Conservation (phyloP, 92 coral and sea anemone species). For the Parazoanthus darwini region DNA sequence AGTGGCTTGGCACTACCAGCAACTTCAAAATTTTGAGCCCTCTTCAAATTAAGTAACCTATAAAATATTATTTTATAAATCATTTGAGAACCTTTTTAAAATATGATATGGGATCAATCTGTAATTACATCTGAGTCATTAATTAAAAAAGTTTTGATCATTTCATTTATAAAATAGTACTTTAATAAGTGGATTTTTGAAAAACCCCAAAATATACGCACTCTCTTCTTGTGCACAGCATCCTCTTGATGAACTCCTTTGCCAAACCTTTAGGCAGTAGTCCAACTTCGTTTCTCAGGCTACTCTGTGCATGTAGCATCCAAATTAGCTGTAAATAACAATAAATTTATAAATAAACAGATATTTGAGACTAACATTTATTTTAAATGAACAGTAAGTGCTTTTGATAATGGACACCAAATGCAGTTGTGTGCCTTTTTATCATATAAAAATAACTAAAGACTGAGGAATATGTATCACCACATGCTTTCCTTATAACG, state of each 20-base stretch:
- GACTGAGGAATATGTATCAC: too few relatives aligned
- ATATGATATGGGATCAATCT: not conserved
- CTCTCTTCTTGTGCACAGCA: slow-evolving; percentile 61
- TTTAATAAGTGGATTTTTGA: not conserved
- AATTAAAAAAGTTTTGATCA: not conserved
- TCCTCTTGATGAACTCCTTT: slow-evolving; percentile 44
- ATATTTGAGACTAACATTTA: not conserved
- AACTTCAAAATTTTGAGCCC: slow-evolving; percentile 51
- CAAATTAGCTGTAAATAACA: slow-evolving; percentile 44
- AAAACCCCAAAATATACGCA: not conserved
- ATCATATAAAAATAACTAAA: too few relatives aligned
- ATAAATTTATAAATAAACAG: not conserved
- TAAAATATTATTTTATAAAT: not conserved
- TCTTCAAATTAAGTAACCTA: slow-evolving; percentile 53
- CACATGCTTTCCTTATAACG: too few relatives aligned
- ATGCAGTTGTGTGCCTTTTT: too few relatives aligned
- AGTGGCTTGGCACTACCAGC: slow-evolving; percentile 58
- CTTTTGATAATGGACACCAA: too few relatives aligned
- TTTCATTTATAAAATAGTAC: not conserved
- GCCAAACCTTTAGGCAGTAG: slow-evolving; percentile 21
- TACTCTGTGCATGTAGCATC: slow-evolving; percentile 65
- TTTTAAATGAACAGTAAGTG: too few relatives aligned
- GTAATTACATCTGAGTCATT: not conserved
- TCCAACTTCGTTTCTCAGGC: slow-evolving; percentile 38
- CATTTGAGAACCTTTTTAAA: not conserved